These are phyloP conservation scores for Callithrix jacchus DNA, from an alignment of 2,113 vertebrate species.

Conservation along the genomic window DNA sequence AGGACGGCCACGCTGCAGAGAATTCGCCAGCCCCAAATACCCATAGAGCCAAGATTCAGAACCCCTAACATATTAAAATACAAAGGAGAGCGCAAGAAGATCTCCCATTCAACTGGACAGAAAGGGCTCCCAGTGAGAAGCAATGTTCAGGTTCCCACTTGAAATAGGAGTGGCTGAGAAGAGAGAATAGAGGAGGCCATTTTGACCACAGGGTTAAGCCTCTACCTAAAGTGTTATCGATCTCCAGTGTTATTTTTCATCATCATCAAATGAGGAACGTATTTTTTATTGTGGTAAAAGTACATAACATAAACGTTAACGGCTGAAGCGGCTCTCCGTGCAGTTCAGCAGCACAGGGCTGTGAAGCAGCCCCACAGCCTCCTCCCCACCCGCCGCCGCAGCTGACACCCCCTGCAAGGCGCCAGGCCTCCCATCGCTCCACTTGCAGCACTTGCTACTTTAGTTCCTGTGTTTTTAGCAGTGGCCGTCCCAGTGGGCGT, in stretches of 20 bases:
- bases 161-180: neutral
- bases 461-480: neutral
- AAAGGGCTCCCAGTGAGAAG: no score
- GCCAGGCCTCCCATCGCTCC: neutral
- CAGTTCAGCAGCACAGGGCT: neutral
- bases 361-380: neutral
- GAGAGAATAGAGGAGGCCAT: neutral
- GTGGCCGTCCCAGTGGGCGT: neutral
- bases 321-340: neutral
- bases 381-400: neutral
- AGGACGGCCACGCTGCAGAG: neutral
- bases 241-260: neutral
- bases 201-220: neutral
- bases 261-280: neutral
- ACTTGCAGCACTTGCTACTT: neutral
- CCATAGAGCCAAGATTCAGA: neutral
- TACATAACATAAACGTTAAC: neutral
- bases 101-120: neutral
- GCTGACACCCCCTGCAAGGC: neutral
- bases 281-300: neutral
- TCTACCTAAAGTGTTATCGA: accelerated
- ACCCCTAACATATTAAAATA: neutral
- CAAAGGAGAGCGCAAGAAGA: neutral
- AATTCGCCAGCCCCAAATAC: neutral
- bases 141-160: no score